A percentile compares a stretch with the other conserved stretches of the same genome.
These are phyloP conservation scores for Tupiocoris notatus DNA, from an alignment of 2,888 invertebrate species.

Conservation along the genomic window DNA sequence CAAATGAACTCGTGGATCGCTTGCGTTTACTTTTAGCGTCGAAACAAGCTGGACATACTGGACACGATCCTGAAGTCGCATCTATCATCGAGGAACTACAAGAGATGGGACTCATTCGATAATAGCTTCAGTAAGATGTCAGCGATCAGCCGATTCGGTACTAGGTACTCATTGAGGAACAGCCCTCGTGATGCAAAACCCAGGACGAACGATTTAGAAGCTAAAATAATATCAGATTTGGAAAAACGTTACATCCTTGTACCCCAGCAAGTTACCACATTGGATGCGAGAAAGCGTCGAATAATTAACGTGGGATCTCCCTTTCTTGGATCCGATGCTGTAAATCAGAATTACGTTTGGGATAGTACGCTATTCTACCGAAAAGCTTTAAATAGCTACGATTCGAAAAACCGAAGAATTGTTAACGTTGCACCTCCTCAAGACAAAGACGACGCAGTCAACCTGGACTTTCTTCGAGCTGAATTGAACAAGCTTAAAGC, in stretches of 20 bases:
- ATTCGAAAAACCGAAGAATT: conserved; percentile 5
- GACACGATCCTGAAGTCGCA: neutral
- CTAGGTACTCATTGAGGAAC: neutral
- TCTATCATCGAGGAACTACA: conserved; percentile 2
- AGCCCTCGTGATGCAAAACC: neutral
- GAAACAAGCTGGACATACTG: neutral
- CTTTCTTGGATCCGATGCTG: neutral
- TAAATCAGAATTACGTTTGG: conserved; percentile 7
- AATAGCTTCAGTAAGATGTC: neutral
- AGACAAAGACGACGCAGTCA: neutral
- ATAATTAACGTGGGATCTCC: neutral
- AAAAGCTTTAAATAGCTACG: neutral
- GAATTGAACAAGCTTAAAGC: neutral
- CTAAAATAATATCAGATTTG: neutral
- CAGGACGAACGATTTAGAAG: neutral
- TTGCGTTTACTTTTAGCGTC: neutral
- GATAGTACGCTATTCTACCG: neutral
- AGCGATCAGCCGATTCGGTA: neutral
- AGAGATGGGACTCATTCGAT: neutral
- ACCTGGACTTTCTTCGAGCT: neutral
- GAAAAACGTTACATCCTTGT: neutral
- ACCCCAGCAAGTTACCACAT: neutral
- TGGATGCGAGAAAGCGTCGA: neutral
- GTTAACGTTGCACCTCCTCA: neutral
- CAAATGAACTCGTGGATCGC: conserved; percentile 5